These are phyloP conservation scores for Odiellus spinosus DNA, from an alignment of 2,888 invertebrate genomes.

Conservation along the genomic window DNA sequence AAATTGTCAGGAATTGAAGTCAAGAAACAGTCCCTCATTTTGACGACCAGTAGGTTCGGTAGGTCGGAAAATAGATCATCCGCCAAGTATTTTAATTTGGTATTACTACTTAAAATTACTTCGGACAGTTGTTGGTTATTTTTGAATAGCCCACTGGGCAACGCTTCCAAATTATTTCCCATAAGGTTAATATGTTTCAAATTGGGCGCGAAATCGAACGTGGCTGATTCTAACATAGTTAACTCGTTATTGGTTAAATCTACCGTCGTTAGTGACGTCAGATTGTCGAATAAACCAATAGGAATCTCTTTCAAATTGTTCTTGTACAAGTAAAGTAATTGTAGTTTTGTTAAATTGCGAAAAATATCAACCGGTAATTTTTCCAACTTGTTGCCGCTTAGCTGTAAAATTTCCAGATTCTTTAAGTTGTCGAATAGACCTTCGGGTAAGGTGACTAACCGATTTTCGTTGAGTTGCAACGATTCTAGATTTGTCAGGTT, in stretches of 20 bases:
- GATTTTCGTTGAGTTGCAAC: constrained; percentile 11
- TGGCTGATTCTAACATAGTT: constrained; percentile 5
- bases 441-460: constrained; percentile 6
- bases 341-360: constrained; percentile 11
- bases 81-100: not conserved
- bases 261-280: constrained; percentile 8
- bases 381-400: constrained; percentile 14
- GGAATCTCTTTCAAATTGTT: constrained; percentile 14
- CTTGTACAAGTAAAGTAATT: constrained; percentile 16
- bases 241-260: constrained; percentile 15
- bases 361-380: constrained; percentile 17
- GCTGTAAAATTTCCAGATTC: constrained; percentile 6
- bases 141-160: constrained; percentile 26
- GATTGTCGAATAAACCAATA: constrained; percentile 7
- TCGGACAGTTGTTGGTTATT: not conserved
- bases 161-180: constrained; percentile 41
- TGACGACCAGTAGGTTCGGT: not conserved
- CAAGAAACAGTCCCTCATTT: not conserved
- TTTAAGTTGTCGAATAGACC: constrained; percentile 4
- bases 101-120: not conserved
- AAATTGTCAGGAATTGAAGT: not conserved
- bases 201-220: constrained; percentile 37
- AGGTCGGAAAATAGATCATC: not conserved
- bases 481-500: constrained; percentile 7
- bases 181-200: constrained; percentile 53